These are phyloP conservation scores for Pterocles orientalis DNA, from an alignment of 2,113 vertebrate genomes.

Conservation along the genomic window DNA sequence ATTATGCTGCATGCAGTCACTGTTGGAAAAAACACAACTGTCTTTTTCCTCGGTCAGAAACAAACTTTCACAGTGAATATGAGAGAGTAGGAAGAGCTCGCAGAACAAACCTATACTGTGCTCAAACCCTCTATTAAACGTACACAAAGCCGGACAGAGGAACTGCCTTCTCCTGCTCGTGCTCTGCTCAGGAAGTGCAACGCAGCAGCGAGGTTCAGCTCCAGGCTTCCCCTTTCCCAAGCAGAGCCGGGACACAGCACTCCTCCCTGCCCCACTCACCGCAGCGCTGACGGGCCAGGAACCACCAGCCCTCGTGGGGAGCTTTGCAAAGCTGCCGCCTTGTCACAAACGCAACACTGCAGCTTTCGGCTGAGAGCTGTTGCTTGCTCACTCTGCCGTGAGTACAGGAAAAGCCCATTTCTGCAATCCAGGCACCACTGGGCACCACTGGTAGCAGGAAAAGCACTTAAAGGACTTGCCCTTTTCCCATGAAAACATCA, in stretches of 20 bases:
- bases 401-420: neutral
- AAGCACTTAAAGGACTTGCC: neutral
- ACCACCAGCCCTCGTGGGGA: fast-evolving
- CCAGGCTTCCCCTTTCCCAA: slow-evolving; percentile 29
- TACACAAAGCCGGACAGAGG: neutral
- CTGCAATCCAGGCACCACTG: neutral
- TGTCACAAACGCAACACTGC: neutral
- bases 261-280: neutral
- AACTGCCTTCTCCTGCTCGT: neutral
- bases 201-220: fast-evolving
- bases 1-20: neutral
- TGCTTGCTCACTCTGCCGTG: neutral
- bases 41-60: neutral
- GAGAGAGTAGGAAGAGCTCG: neutral
- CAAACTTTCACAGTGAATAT: neutral
- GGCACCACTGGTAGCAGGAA: fast-evolving
- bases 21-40: neutral
- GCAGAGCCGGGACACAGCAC: neutral
- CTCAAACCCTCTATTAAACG: neutral
- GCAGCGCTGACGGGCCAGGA: neutral
- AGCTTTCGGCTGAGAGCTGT: neutral
- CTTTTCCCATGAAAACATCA: neutral
- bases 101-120: neutral
- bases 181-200: slow-evolving; percentile 1
- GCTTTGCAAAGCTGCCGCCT: neutral